Evolutionary conservation across 2,797 vertebrate species (phyloP), one percentile per base, ranked within the genome.

Genomic region (Tapera naevia): DNA sequence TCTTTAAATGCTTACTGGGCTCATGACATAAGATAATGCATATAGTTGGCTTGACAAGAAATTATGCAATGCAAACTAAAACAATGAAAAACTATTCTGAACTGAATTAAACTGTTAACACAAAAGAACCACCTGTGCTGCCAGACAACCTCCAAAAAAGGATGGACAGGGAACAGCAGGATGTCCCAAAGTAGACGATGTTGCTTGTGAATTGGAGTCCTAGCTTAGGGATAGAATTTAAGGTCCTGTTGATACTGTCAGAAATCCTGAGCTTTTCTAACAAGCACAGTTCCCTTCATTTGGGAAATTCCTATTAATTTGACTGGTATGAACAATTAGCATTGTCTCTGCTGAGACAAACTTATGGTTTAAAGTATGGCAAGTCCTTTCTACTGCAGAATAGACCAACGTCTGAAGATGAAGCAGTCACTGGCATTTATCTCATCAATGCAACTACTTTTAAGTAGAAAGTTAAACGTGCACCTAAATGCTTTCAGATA

Each of bases 401-500:
- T 33, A 65, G 12, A 72, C 15, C 14, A 3, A 61, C 51, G 43
- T 22, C 70, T 75, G 62, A 74, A 73, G 86, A 87, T 18, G 56
- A 25, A 54, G 53, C 54, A 89, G 69, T 28, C 58, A 51, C 0
- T 24, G 27, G 30, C 4, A 2, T 58, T 82, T 73, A 50, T 54
- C 67, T 87, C 80, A 90, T 22, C 41, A 67, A 32, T 43, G 51
- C 60, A 93, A 67, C 10, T 13, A 64, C 56, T 79, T 90, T 46
- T 62, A 81, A 93, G 71, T 6, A 85, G 35, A 22, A 93, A 66
- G 74, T 51, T 87, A 91, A 95, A 85, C 78, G 85, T 4, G 32
- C 33, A 91, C 27, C 57, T 53, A 88, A 94, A 91, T 37, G 48
- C 80, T 87, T 92, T 88, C 50, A 82, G 73, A 72, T 54, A 86